phyloP scores from a whole-genome alignment of 2,113 vertebrate species.

The Sinocyclocheilus anophthalmus region DNA sequence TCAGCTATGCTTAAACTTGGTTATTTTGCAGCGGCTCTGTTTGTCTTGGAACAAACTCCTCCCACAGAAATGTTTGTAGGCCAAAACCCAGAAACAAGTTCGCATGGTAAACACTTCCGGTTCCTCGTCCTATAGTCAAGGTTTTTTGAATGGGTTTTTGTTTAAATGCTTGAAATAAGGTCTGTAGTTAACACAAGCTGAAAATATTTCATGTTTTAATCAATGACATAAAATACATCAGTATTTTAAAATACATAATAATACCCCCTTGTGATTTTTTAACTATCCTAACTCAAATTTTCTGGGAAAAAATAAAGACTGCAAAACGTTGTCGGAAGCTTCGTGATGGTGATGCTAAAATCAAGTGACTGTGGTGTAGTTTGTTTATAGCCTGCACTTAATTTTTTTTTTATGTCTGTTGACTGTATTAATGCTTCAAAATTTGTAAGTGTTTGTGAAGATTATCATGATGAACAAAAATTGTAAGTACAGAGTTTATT shows the following conservation, averaged over 20 bases:
- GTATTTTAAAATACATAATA: background rate
- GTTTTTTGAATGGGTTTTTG: background rate
- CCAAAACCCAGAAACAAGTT: background rate
- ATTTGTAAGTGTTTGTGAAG: background rate
- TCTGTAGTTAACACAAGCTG: background rate
- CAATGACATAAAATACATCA: background rate
- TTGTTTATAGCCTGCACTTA: background rate
- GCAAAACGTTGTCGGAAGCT: too few species aligned
- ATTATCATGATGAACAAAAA: background rate
- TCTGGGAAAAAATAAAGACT: too few species aligned
- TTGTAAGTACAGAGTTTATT: background rate
- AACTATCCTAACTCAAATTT: too few species aligned
- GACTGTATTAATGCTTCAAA: too few species aligned
- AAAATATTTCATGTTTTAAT: background rate
- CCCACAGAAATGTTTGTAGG: background rate
- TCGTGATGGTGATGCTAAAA: background rate
- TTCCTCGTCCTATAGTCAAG: background rate
- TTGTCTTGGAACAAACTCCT: background rate
- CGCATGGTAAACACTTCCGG: too few species aligned
- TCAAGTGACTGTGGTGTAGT: background rate
- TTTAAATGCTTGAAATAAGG: background rate
- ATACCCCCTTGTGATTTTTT: background rate
- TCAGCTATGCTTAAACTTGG: background rate
- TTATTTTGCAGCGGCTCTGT: background rate
- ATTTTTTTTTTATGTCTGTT: too few species aligned